Base-by-base conservation (phyloP, 2,797 vertebrate species). In the Acanthiza pusilla region DNA sequence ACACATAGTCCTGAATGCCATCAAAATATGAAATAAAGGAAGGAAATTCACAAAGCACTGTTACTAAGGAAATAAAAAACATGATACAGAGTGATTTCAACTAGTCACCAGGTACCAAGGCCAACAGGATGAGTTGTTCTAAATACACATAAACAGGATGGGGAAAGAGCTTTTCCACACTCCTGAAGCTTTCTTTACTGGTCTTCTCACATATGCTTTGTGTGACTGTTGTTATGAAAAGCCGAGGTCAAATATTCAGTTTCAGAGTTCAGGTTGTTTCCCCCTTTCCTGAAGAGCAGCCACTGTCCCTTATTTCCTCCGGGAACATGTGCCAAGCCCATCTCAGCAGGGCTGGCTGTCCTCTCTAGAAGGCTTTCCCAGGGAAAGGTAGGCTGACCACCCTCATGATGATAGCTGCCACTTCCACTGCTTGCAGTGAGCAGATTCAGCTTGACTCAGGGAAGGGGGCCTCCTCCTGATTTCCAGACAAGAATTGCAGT, bases 1-100 rank as follows among this genome's bases (percentile, higher is more conserved):
- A 95, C 91, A 91, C n/a, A 40, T 93, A 96, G 91, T 92, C 85
- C 87, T 93, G 76, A 94, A 88, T 92, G n/a, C 48, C 82, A 93
- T 95, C 88, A 91, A 92, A 97, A 92, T 17, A 79, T 91, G 96
- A 81, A 96, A 91, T 92, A 93, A 94, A 91, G 62, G 86, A 94
- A 94, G 50, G 57, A 87, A 95, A 92, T 48, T 92, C 90, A 73
- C 63, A 90, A 74, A 95, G 51, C 66, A 70, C 45, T 87, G 6
- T 91, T 96, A 93, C 84, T 67, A 63, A 72, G 43, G 42, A 63
- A 53, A 74, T 7, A 0, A 27, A 42, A 57, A 53, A 12, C 34
- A 47, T n/a, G 20, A 50, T 27, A 11, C 1, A 0, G 10, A 8
- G 21, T 29, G 38, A 54, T 79, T 88, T 89, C 57, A 81, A 8